Conservation (phyloP, 2,888 invertebrate genomes). For the Agrochola lychnidis region DNA sequence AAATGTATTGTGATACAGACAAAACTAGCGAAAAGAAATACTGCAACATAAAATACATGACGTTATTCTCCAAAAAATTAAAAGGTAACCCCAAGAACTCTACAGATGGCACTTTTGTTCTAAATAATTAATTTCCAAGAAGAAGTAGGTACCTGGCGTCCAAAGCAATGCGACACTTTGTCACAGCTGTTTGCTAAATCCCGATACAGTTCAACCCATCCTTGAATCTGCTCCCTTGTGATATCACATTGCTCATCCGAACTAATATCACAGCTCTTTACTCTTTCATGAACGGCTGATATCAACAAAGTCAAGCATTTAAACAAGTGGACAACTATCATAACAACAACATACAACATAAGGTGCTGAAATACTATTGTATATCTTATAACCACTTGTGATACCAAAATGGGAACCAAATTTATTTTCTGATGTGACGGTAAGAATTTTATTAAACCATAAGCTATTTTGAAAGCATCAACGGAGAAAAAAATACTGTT, state of each 20-base stretch:
- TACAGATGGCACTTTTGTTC: not conserved
- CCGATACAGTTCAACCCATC: constrained; percentile 25
- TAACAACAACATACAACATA: constrained; percentile 12
- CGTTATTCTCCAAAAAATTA: not conserved
- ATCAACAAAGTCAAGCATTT: constrained; percentile 9
- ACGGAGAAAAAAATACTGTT: not conserved
- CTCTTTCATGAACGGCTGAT: not conserved
- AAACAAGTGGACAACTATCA: not conserved
- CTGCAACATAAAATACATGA: constrained; percentile 12
- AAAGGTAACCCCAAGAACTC: not conserved
- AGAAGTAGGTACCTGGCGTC: constrained; percentile 17
- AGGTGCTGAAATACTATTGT: not conserved
- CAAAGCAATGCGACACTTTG: constrained; percentile 12
- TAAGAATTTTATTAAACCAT: not conserved
- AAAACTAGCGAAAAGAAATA: constrained; percentile 8
- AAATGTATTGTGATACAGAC: not conserved
- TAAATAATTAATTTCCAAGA: not conserved
- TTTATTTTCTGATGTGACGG: not conserved
- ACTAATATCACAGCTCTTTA: not conserved
- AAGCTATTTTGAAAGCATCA: not conserved
- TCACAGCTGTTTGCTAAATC: constrained; percentile 27
- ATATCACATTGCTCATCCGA: too few species aligned
- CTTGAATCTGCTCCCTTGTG: constrained; percentile 5
- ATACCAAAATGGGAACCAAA: not conserved
- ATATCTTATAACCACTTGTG: not conserved